A percentile compares a stretch with the other conserved stretches of the same genome.
Conservation (phyloP, 2,888 invertebrate species). For the Drosophila sordidula region DNA sequence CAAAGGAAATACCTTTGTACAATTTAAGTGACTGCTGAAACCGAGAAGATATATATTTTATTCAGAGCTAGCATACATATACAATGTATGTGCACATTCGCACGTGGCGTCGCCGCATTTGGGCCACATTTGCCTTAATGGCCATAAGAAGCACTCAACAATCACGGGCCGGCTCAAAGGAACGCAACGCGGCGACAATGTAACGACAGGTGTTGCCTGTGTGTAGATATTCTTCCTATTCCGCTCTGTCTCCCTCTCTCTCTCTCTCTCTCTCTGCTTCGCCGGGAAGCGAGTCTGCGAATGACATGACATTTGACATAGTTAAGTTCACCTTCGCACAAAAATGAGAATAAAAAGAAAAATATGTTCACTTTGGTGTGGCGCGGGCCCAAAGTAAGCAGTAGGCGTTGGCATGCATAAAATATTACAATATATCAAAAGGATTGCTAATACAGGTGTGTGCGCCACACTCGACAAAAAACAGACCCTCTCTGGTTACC, state of each 20-base stretch:
- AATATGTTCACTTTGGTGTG: slow-evolving; percentile 10
- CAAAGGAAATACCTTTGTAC: slow-evolving; percentile 12
- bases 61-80: slow-evolving; percentile 12
- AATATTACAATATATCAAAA: slow-evolving; percentile 71
- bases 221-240: slow-evolving; percentile 20
- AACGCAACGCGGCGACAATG: slow-evolving; percentile 48
- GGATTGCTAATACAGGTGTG: slow-evolving; percentile 64
- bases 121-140: slow-evolving; percentile 52
- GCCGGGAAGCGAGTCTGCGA: slow-evolving; percentile 18
- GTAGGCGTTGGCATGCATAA: slow-evolving; percentile 52
- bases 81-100: background rate
- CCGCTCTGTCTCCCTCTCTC: too few species aligned
- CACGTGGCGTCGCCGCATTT: slow-evolving; percentile 21
- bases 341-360: background rate
- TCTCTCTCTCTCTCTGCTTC: too few species aligned
- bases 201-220: slow-evolving; percentile 50
- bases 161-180: slow-evolving; percentile 27
- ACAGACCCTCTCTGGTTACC: background rate
- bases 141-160: slow-evolving; percentile 60
- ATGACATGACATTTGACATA: slow-evolving; percentile 66
- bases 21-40: slow-evolving; percentile 20
- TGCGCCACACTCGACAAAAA: slow-evolving; percentile 10
- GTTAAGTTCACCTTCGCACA: slow-evolving; percentile 42
- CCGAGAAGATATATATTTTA: slow-evolving; percentile 23
- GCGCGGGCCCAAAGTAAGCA: slow-evolving; percentile 26